Evolutionary conservation across 2,113 vertebrate genomes (phyloP).

Genomic region (Proteles cristata): DNA sequence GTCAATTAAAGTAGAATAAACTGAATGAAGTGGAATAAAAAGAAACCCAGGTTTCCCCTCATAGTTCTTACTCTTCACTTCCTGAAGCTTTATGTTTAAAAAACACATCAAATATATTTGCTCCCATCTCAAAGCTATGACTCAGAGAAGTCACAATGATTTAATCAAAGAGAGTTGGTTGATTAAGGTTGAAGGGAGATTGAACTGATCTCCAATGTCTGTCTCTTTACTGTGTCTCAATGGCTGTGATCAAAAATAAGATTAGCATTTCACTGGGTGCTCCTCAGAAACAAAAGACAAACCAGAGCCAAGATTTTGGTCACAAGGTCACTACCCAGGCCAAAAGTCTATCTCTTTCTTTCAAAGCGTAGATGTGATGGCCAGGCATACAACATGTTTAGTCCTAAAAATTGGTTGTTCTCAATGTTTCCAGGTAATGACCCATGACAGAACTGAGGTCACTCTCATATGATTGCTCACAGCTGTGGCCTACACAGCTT

Average conservation of each 20-base stretch:
- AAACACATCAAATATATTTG: not conserved
- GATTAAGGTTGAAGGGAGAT: not conserved
- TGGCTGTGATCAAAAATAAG: not conserved
- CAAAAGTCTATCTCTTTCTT: not conserved
- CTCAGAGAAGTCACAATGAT: not conserved
- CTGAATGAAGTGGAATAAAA: not conserved
- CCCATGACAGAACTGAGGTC: not conserved
- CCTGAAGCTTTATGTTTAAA: not conserved
- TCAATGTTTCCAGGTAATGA: not conserved
- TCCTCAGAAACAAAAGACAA: not conserved
- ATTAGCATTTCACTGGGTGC: not conserved
- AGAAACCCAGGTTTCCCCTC: not conserved
- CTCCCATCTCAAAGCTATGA: not conserved
- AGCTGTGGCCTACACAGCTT: not conserved
- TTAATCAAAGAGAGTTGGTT: not conserved
- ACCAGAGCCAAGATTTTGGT: not conserved
- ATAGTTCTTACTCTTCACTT: not conserved
- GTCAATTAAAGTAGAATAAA: not conserved
- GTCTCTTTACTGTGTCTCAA: not conserved
- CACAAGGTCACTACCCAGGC: not conserved
- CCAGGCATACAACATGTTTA: not conserved
- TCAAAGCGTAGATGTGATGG: not conserved
- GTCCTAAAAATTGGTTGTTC: not conserved
- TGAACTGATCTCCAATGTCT: not conserved
- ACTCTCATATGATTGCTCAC: not conserved